phyloP scores from a whole-genome alignment of 1,140 invertebrate genomes.

The Drosophila parabipectinata region DNA sequence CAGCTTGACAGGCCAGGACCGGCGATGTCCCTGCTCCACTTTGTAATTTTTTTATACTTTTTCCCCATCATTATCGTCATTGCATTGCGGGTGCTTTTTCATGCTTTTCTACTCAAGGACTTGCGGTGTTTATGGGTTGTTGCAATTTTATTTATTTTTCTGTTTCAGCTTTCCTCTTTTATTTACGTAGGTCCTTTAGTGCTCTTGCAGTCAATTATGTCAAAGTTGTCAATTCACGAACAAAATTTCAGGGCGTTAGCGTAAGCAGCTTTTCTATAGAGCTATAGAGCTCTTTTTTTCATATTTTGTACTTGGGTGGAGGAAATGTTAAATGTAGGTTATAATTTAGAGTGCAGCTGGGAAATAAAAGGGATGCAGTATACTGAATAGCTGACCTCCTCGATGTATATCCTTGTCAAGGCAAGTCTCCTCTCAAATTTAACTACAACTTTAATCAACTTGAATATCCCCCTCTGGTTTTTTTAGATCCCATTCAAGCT shows the following conservation, averaged over 20 bases:
- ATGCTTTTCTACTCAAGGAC: conserved; percentile 53
- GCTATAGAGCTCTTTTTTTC: not conserved
- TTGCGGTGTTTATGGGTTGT: conserved; percentile 75
- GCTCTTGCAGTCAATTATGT: conserved; percentile 77
- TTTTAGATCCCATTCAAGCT: conserved; percentile 1
- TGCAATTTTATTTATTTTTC: conserved; percentile 62
- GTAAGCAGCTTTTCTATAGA: conserved; percentile 60
- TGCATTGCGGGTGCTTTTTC: conserved; percentile 42
- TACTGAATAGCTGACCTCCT: too few species aligned
- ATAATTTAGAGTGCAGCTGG: conserved; percentile 57
- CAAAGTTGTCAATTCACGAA: conserved; percentile 77
- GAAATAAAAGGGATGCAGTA: conserved; percentile 12
- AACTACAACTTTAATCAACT: not conserved
- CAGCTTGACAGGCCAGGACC: conserved; percentile 26
- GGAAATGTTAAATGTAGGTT: conserved; percentile 73
- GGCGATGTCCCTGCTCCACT: conserved; percentile 48
- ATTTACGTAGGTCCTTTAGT: conserved; percentile 16
- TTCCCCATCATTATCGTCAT: conserved; percentile 49
- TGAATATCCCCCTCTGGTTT: conserved; percentile 4
- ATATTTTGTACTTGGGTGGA: conserved; percentile 9
- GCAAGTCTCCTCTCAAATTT: not conserved
- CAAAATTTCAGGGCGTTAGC: conserved; percentile 61
- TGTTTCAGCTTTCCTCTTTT: conserved; percentile 20
- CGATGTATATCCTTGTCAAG: not conserved
- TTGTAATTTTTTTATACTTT: conserved; percentile 24